Percentiles rank a stretch among this genome's conserved stretches.
Evolutionary conservation across 2,888 invertebrate species (phyloP).

Genomic region (Drosophila demipolita): DNA sequence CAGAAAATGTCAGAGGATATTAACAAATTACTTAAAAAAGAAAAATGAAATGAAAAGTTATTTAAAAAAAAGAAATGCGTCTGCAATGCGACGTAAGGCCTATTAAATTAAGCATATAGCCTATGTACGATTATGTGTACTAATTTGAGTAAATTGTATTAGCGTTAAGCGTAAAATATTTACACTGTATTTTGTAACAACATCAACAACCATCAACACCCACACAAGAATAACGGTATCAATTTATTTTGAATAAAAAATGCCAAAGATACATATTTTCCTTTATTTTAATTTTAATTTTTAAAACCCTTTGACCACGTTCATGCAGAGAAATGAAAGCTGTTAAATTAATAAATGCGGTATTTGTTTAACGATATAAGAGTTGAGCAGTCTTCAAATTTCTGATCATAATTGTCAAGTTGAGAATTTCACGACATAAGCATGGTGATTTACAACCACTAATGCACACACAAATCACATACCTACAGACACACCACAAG

Average conservation of each 20-base stretch:
- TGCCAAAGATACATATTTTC: constrained; percentile 71
- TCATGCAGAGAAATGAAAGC: constrained; percentile 1
- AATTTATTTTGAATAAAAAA: constrained; percentile 81
- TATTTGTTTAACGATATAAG: neutral
- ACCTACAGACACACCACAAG: constrained; percentile 8
- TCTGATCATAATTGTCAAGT: neutral
- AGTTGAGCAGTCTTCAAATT: constrained; percentile 1
- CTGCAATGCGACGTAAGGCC: constrained; percentile 65
- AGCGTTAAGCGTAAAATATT: constrained; percentile 65
- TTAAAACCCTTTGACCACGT: neutral
- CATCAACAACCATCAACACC: constrained; percentile 37
- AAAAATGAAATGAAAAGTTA: constrained; percentile 28
- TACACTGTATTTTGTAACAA: constrained; percentile 65
- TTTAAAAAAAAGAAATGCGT: constrained; percentile 24
- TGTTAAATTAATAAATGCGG: constrained; percentile 2
- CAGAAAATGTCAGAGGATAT: constrained; percentile 16
- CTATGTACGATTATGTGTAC: constrained; percentile 55
- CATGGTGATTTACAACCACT: neutral
- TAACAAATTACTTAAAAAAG: constrained; percentile 40
- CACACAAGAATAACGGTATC: constrained; percentile 64
- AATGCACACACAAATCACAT: neutral
- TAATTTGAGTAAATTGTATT: constrained; percentile 64
- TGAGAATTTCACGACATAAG: constrained; percentile 3
- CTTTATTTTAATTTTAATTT: constrained; percentile 9
- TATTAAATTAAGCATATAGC: constrained; percentile 71